Evolutionary conservation across 2,113 vertebrate genomes (phyloP).

Genomic region (Rafetus swinhoei): DNA sequence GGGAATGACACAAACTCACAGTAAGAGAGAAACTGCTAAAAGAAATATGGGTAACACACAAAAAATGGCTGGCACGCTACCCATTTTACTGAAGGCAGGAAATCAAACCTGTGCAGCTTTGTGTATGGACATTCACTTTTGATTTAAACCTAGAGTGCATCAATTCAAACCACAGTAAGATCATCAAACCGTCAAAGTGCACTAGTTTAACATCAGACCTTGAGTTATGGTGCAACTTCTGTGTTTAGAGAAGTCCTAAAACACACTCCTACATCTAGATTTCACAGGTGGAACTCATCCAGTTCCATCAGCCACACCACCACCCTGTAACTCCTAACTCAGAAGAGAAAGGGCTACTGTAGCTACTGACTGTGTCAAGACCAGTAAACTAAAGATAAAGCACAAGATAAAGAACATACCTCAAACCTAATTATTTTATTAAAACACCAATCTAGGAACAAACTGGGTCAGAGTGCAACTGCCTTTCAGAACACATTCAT

Average conservation of each 20-base stretch:
- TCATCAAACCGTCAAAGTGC: neutral
- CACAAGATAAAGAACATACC: neutral
- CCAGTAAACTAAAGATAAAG: neutral
- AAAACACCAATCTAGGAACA: neutral
- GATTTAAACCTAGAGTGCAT: neutral
- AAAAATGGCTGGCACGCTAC: neutral
- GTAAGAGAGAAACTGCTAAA: neutral
- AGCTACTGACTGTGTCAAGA: neutral
- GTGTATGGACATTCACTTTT: neutral
- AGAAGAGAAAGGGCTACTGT: neutral
- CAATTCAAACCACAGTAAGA: neutral
- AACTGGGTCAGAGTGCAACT: neutral
- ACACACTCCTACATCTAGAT: neutral
- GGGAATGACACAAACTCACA: neutral
- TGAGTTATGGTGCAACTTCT: neutral
- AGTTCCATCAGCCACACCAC: neutral
- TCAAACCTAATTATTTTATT: neutral
- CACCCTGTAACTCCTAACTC: neutral
- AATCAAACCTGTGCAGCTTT: neutral
- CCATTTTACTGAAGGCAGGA: neutral
- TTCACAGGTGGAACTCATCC: neutral
- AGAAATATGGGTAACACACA: neutral
- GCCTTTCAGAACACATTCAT: fast-evolving
- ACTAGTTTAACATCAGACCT: neutral
- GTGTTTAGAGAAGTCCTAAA: neutral